Conservation (phyloP, 2,888 invertebrate species). For the Stictocephala bisonia region DNA sequence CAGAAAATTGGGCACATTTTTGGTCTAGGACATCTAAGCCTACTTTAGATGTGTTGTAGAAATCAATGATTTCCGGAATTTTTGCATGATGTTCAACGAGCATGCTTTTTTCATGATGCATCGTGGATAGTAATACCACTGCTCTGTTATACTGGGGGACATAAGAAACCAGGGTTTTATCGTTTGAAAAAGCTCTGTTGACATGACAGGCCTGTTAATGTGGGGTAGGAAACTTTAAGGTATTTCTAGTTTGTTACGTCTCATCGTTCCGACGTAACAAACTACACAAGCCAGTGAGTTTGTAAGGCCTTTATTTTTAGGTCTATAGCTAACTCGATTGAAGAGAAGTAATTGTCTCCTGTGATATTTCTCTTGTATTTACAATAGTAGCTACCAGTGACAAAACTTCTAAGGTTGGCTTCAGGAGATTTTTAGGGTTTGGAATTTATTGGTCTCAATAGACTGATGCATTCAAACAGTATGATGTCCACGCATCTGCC, state of each 20-base stretch:
- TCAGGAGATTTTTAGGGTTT: no score
- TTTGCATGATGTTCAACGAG: neutral
- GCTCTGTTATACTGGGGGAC: slow-evolving; percentile 4
- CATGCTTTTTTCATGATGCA: slow-evolving; percentile 11
- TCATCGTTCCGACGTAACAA: slow-evolving; percentile 33
- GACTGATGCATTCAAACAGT: no score
- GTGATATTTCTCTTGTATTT: slow-evolving; percentile 22
- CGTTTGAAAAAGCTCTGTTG: slow-evolving; percentile 14
- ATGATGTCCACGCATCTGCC: no score
- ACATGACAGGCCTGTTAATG: slow-evolving; percentile 22
- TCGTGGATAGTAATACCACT: neutral
- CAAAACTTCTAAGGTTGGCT: no score
- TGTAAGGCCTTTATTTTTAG: slow-evolving; percentile 6
- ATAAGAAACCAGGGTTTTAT: slow-evolving; percentile 30
- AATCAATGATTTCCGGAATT: slow-evolving; percentile 36
- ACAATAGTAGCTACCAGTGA: no score
- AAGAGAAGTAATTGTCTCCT: slow-evolving; percentile 21
- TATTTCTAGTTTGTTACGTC: slow-evolving; percentile 20
- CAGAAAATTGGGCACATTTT: slow-evolving; percentile 20
- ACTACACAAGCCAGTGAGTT: no score
- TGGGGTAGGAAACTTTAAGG: slow-evolving; percentile 19
- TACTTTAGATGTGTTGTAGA: slow-evolving; percentile 24
- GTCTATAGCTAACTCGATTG: slow-evolving; percentile 16
- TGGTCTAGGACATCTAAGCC: slow-evolving; percentile 17
- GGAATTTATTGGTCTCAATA: no score